Percentiles rank a stretch among this genome's conserved stretches.
phyloP scores from a whole-genome alignment of 1,140 invertebrate species.

The Zaprionus camerounensis region DNA sequence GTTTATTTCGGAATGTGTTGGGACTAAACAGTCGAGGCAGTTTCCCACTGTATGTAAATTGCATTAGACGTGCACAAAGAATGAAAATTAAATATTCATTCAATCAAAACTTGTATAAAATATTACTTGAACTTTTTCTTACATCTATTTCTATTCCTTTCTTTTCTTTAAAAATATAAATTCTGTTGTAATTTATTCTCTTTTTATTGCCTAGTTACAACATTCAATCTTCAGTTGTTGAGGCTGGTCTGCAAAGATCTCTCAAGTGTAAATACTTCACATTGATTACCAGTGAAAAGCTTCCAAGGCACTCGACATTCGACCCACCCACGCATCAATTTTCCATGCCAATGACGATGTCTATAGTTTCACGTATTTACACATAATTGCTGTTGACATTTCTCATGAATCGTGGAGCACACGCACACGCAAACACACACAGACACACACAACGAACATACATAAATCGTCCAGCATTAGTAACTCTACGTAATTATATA shows the following conservation, averaged over 20 bases:
- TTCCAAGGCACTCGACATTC: slow-evolving; percentile 12
- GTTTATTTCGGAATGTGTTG: not conserved
- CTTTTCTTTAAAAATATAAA: not conserved
- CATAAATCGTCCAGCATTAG: not conserved
- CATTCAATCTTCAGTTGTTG: not conserved
- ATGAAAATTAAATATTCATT: not conserved
- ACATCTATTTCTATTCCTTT: not conserved
- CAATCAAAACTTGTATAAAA: not conserved
- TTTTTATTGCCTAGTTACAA: slow-evolving; percentile 5
- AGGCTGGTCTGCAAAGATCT: slow-evolving; percentile 8
- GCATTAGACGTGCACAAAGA: not conserved
- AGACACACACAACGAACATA: slow-evolving; percentile 4
- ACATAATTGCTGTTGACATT: slow-evolving; percentile 65
- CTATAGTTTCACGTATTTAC: slow-evolving; percentile 29
- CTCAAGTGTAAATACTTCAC: slow-evolving; percentile 54
- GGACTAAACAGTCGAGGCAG: not conserved
- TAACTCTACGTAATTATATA: slow-evolving; percentile 13
- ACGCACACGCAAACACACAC: not conserved
- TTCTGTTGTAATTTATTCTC: not conserved
- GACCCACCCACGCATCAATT: slow-evolving; percentile 38
- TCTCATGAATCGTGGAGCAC: slow-evolving; percentile 26
- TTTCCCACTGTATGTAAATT: not conserved
- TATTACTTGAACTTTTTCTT: not conserved
- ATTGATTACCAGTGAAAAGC: slow-evolving; percentile 40
- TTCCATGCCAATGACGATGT: slow-evolving; percentile 58